Conservation (phyloP, 2,113 vertebrate species). For the Corapipo altera region DNA sequence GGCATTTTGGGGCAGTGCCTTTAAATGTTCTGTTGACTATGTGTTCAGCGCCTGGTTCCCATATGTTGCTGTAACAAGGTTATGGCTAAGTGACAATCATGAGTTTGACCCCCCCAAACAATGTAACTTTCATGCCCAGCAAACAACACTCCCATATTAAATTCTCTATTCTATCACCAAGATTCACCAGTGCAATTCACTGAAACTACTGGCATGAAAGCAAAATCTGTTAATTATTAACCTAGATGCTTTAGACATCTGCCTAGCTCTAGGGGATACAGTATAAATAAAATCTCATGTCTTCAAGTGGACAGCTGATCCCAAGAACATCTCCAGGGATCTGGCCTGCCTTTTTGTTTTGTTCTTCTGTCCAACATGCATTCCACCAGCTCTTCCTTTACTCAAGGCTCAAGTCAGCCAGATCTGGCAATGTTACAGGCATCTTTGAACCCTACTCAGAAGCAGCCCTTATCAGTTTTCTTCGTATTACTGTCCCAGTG, state of each 20-base stretch:
- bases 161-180: background rate
- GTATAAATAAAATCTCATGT: slow-evolving; percentile 36
- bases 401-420: background rate
- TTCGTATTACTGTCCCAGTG: background rate
- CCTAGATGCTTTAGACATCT: slow-evolving; percentile 15
- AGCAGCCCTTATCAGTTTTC: background rate
- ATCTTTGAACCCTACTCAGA: background rate
- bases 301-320: slow-evolving; percentile 17
- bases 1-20: background rate
- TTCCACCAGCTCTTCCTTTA: background rate
- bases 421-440: background rate
- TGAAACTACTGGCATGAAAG: background rate
- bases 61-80: background rate
- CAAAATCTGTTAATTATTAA: slow-evolving; percentile 47
- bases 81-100: background rate
- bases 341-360: slow-evolving; percentile 18
- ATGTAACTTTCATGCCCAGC: background rate
- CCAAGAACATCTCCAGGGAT: slow-evolving; percentile 15
- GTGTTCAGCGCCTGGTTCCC: background rate
- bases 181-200: background rate
- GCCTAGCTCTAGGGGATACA: background rate
- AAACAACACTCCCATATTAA: background rate
- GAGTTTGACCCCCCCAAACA: background rate
- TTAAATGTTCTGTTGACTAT: background rate
- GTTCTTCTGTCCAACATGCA: background rate